phyloP scores from a whole-genome alignment of 2,888 invertebrate genomes.

The Watsonalla cultraria region DNA sequence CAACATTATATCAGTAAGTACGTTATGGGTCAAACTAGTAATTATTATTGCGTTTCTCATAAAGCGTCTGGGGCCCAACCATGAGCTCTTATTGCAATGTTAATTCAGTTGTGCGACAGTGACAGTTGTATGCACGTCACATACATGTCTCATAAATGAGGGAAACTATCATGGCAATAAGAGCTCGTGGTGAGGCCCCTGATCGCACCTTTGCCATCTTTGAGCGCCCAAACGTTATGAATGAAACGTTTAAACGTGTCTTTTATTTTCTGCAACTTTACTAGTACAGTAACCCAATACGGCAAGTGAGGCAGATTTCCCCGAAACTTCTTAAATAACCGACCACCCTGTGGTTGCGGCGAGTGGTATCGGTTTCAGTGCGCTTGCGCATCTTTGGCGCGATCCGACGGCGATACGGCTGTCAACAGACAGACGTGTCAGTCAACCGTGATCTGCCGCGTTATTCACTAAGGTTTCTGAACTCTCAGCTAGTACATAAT shows the following conservation, averaged over 20 bases:
- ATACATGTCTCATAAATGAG: too few species aligned
- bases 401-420: slow-evolving; percentile 29
- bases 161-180: too few species aligned
- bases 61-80: too few species aligned
- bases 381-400: slow-evolving; percentile 17
- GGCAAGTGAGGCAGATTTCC: slow-evolving; percentile 33
- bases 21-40: too few species aligned
- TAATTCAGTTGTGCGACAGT: too few species aligned
- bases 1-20: too few species aligned
- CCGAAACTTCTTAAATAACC: slow-evolving; percentile 49
- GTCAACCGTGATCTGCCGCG: slow-evolving; percentile 49
- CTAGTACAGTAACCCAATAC: slow-evolving; percentile 34
- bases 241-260: slow-evolving; percentile 1
- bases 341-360: slow-evolving; percentile 47
- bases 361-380: slow-evolving; percentile 48
- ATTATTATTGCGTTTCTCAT: too few species aligned
- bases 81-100: too few species aligned
- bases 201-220: neutral
- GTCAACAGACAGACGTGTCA: slow-evolving; percentile 45
- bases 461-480: too few species aligned
- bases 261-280: slow-evolving; percentile 6
- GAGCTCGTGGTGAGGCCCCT: too few species aligned
- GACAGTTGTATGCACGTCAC: too few species aligned
- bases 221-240: neutral
- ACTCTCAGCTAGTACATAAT: too few species aligned